These are phyloP conservation scores for Taurulus bubalis DNA, from an alignment of 2,113 vertebrate species.

Conservation along the genomic window DNA sequence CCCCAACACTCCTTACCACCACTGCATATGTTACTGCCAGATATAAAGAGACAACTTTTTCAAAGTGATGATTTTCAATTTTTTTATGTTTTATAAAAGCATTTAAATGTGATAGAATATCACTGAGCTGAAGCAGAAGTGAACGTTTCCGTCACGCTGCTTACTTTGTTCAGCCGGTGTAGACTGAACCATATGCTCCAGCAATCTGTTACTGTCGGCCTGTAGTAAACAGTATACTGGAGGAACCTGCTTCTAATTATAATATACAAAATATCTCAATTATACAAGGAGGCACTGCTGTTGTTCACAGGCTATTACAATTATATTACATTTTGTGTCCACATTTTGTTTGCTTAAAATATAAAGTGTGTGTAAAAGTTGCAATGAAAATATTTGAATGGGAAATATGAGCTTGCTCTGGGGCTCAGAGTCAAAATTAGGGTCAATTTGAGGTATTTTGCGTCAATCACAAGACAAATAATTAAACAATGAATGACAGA, in stretches of 20 bases:
- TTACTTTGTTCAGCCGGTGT: constrained; percentile 13
- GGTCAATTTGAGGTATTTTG: not conserved
- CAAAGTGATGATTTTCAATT: not conserved
- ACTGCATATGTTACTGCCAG: not conserved
- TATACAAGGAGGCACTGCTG: constrained; percentile 1
- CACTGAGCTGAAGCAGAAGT: not conserved
- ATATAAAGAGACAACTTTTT: too few relatives aligned
- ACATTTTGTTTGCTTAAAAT: not conserved
- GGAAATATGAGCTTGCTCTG: not conserved
- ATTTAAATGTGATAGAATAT: not conserved
- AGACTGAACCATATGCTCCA: constrained; percentile 52
- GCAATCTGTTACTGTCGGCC: constrained; percentile 45
- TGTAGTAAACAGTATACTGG: not conserved
- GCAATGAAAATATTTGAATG: not conserved
- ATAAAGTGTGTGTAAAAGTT: not conserved
- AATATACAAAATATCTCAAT: not conserved
- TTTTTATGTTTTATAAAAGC: not conserved
- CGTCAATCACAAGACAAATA: not conserved
- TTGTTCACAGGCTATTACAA: not conserved
- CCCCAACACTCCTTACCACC: too few relatives aligned
- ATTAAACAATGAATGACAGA: not conserved
- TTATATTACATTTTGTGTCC: not conserved
- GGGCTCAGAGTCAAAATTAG: not conserved
- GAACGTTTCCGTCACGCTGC: constrained; percentile 24
- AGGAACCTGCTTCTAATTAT: constrained; percentile 1